Evolutionary conservation across 2,888 invertebrate species (phyloP).

Genomic region (Latrodectus hesperus): DNA sequence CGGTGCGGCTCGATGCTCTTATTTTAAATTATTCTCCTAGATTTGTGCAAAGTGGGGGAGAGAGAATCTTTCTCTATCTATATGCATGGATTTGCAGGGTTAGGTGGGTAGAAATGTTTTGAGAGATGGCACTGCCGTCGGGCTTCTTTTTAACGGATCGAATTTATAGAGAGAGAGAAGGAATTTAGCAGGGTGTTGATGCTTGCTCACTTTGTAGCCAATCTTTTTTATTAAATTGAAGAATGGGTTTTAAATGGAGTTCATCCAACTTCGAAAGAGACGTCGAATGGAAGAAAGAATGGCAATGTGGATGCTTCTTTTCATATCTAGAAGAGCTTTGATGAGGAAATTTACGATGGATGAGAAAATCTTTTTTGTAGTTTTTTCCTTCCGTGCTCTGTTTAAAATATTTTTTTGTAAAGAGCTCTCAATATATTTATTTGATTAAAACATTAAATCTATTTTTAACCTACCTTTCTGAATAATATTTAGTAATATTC

Average conservation of each 20-base stretch:
- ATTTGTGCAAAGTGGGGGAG: constrained; percentile 13
- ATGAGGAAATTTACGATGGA: too few species aligned
- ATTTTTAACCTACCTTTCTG: too few species aligned
- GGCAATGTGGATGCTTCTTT: background rate
- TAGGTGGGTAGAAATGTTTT: background rate
- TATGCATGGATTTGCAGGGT: constrained; percentile 2
- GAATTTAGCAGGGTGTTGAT: background rate
- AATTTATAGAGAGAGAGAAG: constrained; percentile 1
- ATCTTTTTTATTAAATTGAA: constrained; percentile 27
- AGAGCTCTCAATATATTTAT: too few species aligned
- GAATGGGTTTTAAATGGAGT: constrained; percentile 40
- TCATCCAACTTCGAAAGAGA: background rate
- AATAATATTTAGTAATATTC: too few species aligned
- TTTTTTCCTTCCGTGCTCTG: too few species aligned
- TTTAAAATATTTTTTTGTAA: too few species aligned
- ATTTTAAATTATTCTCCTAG: constrained; percentile 64
- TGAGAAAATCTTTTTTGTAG: too few species aligned
- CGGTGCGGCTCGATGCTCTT: constrained; percentile 48
- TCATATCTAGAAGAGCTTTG: too few species aligned
- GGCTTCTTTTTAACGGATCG: background rate
- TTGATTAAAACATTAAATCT: too few species aligned
- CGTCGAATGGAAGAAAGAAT: background rate
- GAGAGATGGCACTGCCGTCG: background rate
- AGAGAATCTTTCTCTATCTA: constrained; percentile 4
- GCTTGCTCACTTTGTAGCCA: background rate